These are phyloP conservation scores for Phrixothrix hirtus DNA, from an alignment of 2,888 invertebrate species.

Conservation along the genomic window DNA sequence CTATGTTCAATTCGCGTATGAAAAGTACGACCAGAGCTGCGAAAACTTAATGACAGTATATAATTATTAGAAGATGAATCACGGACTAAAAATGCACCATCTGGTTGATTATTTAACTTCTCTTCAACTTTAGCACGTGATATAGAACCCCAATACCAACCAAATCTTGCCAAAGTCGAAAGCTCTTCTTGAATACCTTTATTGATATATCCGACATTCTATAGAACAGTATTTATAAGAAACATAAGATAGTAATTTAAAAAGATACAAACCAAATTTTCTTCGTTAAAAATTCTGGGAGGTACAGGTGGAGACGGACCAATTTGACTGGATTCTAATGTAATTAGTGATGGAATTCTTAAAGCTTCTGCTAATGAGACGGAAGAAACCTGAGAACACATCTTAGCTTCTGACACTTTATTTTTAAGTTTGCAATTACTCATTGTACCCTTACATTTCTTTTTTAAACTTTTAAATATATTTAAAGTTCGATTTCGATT, in stretches of 20 bases:
- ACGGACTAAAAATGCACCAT: slow-evolving; percentile 78
- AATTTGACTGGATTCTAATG: slow-evolving; percentile 4
- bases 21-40: slow-evolving; percentile 59
- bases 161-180: slow-evolving; percentile 57
- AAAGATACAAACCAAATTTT: not conserved
- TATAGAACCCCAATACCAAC: slow-evolving; percentile 85
- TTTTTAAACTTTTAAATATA: slow-evolving; percentile 30
- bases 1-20: slow-evolving; percentile 77
- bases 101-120: slow-evolving; percentile 68
- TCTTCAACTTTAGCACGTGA: slow-evolving; percentile 72
- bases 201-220: slow-evolving; percentile 6
- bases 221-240: not conserved
- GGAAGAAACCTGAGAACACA: not conserved
- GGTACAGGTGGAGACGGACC: slow-evolving; percentile 30
- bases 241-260: too few species aligned
- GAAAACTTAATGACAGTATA: slow-evolving; percentile 74
- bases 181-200: slow-evolving; percentile 44
- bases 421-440: slow-evolving; percentile 29
- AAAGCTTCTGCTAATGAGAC: not conserved
- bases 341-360: not conserved
- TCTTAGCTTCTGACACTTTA: slow-evolving; percentile 7
- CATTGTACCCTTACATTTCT: slow-evolving; percentile 29
- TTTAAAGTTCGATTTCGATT: slow-evolving; percentile 26
- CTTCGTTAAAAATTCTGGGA: slow-evolving; percentile 10
- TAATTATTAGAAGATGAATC: slow-evolving; percentile 74